Evolutionary conservation across 1,140 invertebrate species (phyloP).

Genomic region (Drosophila ercepeae): DNA sequence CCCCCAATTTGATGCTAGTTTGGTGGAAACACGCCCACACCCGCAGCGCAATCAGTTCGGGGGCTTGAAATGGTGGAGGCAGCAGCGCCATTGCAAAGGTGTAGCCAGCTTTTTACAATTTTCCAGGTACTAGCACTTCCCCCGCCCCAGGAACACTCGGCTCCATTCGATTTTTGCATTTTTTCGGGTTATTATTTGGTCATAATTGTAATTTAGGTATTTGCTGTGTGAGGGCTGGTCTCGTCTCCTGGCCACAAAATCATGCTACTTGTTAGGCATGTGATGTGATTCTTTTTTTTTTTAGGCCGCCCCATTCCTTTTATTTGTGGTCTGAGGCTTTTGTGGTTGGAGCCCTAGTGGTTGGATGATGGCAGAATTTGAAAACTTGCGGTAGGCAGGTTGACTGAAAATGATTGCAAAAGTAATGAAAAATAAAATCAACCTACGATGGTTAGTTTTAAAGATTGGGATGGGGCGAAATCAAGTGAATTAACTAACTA

Average conservation of each 20-base stretch:
- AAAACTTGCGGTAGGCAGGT: constrained; percentile 33
- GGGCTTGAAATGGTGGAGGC: background rate
- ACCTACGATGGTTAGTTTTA: no score
- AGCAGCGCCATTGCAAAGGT: constrained; percentile 30
- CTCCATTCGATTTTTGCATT: constrained; percentile 57
- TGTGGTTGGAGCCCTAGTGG: constrained; percentile 35
- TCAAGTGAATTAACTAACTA: background rate
- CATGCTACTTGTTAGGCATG: constrained; percentile 76
- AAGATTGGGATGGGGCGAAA: background rate
- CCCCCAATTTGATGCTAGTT: constrained; percentile 67
- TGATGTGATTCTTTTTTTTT: constrained; percentile 65
- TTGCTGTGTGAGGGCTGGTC: constrained; percentile 52
- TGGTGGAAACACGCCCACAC: constrained; percentile 22
- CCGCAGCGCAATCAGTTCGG: constrained; percentile 32
- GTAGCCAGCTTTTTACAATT: constrained; percentile 63
- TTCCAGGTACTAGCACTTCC: constrained; percentile 51
- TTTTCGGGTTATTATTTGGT: constrained; percentile 80
- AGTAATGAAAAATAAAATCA: constrained; percentile 10
- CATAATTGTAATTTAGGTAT: constrained; percentile 82
- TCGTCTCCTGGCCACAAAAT: constrained; percentile 51
- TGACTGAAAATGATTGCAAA: constrained; percentile 29
- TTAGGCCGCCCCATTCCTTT: background rate
- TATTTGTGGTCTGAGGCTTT: constrained; percentile 6
- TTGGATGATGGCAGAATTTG: constrained; percentile 26
- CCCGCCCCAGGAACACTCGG: constrained; percentile 10